Evolutionary conservation across 2,888 invertebrate genomes (phyloP).

Genomic region (Parnassius apollo): DNA sequence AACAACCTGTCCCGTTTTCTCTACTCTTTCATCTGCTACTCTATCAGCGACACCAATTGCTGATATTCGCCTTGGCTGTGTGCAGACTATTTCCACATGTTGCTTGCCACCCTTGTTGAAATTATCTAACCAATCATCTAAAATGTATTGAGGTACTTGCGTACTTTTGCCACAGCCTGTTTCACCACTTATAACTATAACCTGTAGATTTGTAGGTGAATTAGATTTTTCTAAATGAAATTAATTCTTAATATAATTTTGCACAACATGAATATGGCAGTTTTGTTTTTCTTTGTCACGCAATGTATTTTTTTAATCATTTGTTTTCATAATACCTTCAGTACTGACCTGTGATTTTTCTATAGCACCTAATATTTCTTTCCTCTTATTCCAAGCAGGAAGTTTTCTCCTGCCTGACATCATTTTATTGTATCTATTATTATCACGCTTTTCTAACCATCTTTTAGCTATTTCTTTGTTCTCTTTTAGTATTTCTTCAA

Average conservation of each 20-base stretch:
- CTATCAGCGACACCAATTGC: conserved; percentile 96
- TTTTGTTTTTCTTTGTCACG: background rate
- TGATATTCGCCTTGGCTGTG: conserved; percentile 94
- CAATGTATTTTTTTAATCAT: background rate
- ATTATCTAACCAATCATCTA: conserved; percentile 91
- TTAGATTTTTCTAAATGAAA: background rate
- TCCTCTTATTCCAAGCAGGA: conserved; percentile 87
- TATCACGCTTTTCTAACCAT: conserved; percentile 82
- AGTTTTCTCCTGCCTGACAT: conserved; percentile 82
- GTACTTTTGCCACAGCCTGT: conserved; percentile 93
- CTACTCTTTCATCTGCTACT: conserved; percentile 92
- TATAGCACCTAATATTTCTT: conserved; percentile 85
- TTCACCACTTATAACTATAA: conserved; percentile 89
- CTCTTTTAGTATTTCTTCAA: conserved; percentile 80
- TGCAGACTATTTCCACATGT: conserved; percentile 93
- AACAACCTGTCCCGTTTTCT: conserved; percentile 87
- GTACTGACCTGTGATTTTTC: conserved; percentile 79
- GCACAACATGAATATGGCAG: background rate
- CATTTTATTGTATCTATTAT: conserved; percentile 84
- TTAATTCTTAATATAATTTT: background rate
- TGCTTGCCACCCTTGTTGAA: conserved; percentile 72
- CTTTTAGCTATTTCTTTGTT: conserved; percentile 83
- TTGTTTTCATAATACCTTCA: background rate
- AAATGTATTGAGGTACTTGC: conserved; percentile 95
- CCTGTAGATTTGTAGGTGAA: conserved; percentile 47